Conservation (phyloP, 2,888 invertebrate genomes). For the Sphaerophoria taeniata region DNA sequence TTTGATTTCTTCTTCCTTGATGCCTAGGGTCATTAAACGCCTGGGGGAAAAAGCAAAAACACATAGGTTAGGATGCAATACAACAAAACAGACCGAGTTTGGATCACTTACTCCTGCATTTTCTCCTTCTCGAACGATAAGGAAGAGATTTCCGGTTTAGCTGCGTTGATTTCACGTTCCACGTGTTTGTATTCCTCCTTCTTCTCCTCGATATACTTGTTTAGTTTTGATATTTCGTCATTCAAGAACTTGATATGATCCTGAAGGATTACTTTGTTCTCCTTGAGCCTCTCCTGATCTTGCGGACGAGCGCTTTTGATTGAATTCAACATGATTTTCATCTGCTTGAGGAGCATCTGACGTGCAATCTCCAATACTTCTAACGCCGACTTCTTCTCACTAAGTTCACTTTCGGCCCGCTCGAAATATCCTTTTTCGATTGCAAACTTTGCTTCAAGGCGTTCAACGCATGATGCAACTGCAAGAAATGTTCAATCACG, state of each 20-base stretch:
- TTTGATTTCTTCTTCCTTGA: slow-evolving; percentile 89
- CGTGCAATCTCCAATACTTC: slow-evolving; percentile 95
- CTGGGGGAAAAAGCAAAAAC: slow-evolving; percentile 81
- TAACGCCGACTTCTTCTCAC: slow-evolving; percentile 92
- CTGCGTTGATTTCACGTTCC: slow-evolving; percentile 94
- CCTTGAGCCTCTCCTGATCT: slow-evolving; percentile 90
- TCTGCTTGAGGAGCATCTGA: slow-evolving; percentile 94
- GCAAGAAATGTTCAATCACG: slow-evolving; percentile 89
- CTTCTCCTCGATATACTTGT: slow-evolving; percentile 90
- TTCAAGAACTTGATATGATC: slow-evolving; percentile 89
- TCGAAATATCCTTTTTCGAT: slow-evolving; percentile 89
- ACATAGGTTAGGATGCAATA: neutral
- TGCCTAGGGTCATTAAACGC: slow-evolving; percentile 90
- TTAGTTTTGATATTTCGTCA: slow-evolving; percentile 90
- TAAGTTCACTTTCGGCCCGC: slow-evolving; percentile 90
- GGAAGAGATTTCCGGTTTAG: slow-evolving; percentile 93
- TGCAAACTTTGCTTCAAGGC: slow-evolving; percentile 90
- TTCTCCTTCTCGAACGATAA: slow-evolving; percentile 92
- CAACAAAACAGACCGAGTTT: neutral
- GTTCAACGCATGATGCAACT: slow-evolving; percentile 88
- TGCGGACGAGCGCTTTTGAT: slow-evolving; percentile 87
- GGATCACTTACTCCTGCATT: slow-evolving; percentile 88
- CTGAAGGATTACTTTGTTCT: slow-evolving; percentile 90
- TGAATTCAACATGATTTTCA: slow-evolving; percentile 86
- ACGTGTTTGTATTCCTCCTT: slow-evolving; percentile 90